Percentiles rank a stretch among this genome's conserved stretches.
Evolutionary conservation across 2,113 vertebrate species (phyloP).

Genomic region (Uria aalge): DNA sequence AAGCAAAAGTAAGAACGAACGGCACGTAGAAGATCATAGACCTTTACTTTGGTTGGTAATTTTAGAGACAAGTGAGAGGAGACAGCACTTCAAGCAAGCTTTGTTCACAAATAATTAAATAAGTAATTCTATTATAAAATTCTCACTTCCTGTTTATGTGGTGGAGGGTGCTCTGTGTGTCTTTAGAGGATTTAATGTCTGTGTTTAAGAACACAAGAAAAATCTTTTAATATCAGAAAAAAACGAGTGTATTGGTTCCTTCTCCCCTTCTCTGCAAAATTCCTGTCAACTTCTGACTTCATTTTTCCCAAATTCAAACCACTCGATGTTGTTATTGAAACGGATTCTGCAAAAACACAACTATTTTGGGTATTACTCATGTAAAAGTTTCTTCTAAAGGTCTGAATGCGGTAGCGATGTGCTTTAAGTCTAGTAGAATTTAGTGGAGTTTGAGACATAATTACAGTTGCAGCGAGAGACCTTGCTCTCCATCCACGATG

Average conservation of each 20-base stretch:
- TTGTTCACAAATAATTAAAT: not conserved
- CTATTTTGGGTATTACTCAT: not conserved
- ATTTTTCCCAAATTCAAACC: not conserved
- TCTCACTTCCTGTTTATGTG: not conserved
- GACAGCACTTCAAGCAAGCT: not conserved
- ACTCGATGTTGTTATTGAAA: not conserved
- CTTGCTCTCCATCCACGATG: not conserved
- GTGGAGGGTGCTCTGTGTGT: not conserved
- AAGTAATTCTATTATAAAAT: not conserved
- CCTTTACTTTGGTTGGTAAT: not conserved
- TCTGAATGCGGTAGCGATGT: not conserved
- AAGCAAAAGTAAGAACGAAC: not conserved
- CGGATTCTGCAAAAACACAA: not conserved
- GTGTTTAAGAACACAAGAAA: not conserved
- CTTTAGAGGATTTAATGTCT: not conserved
- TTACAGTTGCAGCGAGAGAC: not conserved
- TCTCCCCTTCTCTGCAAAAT: accelerated
- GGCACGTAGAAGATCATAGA: not conserved
- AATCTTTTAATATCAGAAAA: accelerated
- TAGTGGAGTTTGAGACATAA: not conserved
- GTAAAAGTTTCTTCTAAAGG: not conserved
- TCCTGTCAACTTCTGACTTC: not conserved
- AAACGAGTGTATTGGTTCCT: accelerated
- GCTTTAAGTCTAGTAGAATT: not conserved
- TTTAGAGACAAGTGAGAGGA: not conserved